Evolutionary conservation across 2,888 invertebrate species (phyloP).

Genomic region (Dendrolimus pini): DNA sequence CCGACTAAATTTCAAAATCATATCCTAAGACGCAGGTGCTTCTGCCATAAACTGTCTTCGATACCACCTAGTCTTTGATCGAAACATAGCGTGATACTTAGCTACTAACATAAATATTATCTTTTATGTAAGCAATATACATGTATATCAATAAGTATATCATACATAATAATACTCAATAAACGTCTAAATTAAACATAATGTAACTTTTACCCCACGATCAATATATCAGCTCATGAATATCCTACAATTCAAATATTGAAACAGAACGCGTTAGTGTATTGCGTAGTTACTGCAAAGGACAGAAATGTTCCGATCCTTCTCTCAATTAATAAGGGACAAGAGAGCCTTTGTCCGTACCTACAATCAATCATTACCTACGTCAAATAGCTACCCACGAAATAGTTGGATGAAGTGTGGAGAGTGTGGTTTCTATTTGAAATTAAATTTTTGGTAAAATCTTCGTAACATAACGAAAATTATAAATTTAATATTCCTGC

Average conservation of each 20-base stretch:
- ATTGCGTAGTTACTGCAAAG: slow-evolving; percentile 7
- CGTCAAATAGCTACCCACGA: slow-evolving; percentile 3
- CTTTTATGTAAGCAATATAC: no score
- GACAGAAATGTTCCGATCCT: slow-evolving; percentile 15
- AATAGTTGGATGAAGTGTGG: slow-evolving; percentile 1
- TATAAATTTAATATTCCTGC: neutral
- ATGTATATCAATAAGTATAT: no score
- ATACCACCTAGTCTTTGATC: no score
- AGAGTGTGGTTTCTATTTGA: neutral
- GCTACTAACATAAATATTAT: no score
- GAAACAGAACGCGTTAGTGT: neutral
- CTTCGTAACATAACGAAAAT: neutral
- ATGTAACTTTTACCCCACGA: no score
- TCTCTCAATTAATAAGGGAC: slow-evolving; percentile 18
- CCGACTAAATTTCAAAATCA: no score
- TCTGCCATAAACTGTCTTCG: no score
- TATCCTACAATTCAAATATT: neutral
- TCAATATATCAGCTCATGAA: no score
- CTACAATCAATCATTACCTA: slow-evolving; percentile 25
- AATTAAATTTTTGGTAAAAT: neutral
- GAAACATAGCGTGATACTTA: no score
- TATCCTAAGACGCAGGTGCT: no score
- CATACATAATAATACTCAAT: no score
- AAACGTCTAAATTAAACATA: no score
- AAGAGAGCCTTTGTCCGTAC: slow-evolving; percentile 15